Percentiles rank a stretch among this genome's conserved stretches.
phyloP scores from a whole-genome alignment of 2,888 invertebrate species.

The Drosophila antonietae region DNA sequence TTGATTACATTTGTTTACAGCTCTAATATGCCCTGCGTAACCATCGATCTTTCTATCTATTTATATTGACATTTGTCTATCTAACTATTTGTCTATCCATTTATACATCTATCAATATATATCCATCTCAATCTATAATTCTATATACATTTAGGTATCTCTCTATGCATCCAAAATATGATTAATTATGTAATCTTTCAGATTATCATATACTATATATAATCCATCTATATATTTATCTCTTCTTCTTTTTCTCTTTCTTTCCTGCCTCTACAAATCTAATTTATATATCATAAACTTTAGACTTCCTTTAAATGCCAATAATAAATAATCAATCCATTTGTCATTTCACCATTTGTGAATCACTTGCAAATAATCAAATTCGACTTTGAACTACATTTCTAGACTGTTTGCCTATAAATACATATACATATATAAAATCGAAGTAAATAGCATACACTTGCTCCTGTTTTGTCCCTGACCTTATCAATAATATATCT shows the following conservation, averaged over 20 bases:
- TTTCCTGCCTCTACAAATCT: background rate
- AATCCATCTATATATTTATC: background rate
- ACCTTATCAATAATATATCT: slow-evolving; percentile 47
- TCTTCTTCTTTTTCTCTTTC: background rate
- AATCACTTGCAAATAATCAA: slow-evolving; percentile 21
- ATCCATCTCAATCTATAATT: background rate
- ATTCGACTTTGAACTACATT: slow-evolving; percentile 32
- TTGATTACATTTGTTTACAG: background rate
- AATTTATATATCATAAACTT: background rate
- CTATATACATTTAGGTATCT: background rate
- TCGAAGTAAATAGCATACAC: slow-evolving; percentile 16
- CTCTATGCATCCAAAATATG: background rate
- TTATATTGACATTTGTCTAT: background rate
- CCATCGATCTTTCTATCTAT: background rate
- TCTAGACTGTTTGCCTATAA: slow-evolving; percentile 4
- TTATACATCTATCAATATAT: background rate
- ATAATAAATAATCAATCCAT: slow-evolving; percentile 1
- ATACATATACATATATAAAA: background rate
- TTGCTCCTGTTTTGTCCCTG: slow-evolving; percentile 50
- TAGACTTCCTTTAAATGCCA: background rate
- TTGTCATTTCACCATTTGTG: background rate
- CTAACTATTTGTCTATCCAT: background rate
- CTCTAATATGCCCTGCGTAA: too few species aligned
- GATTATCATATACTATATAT: background rate
- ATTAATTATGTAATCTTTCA: too few species aligned